phyloP scores from a whole-genome alignment of 1,140 invertebrate genomes.

The Hydropsyche tenuis region DNA sequence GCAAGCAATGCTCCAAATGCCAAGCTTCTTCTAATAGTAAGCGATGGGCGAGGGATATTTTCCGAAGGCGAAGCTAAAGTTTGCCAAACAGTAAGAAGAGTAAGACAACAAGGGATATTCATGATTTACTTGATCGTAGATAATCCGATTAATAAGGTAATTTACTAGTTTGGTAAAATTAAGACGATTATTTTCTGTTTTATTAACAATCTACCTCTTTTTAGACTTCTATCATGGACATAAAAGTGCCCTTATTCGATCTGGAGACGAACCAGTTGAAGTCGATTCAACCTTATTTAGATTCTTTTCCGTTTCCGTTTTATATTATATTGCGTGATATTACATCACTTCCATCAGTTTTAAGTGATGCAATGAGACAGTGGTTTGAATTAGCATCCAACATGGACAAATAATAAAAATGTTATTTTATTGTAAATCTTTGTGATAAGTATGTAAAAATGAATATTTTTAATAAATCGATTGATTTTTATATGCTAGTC shows the following conservation, averaged over 20 bases:
- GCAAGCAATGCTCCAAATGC: slow-evolving; percentile 69
- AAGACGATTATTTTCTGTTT: slow-evolving; percentile 18
- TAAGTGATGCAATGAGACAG: slow-evolving; percentile 95
- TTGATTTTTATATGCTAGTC: no score
- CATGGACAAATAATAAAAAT: slow-evolving; percentile 58
- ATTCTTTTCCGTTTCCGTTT: slow-evolving; percentile 98
- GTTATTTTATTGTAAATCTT: no score
- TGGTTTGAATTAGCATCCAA: slow-evolving; percentile 97
- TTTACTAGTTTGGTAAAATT: no score
- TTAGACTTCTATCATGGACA: slow-evolving; percentile 91
- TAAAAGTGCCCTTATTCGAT: slow-evolving; percentile 77
- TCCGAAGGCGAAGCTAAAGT: slow-evolving; percentile 86
- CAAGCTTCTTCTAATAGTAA: slow-evolving; percentile 91
- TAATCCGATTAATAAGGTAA: slow-evolving; percentile 88
- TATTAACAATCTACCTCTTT: slow-evolving; percentile 52
- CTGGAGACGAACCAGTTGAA: slow-evolving; percentile 66
- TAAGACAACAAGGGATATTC: slow-evolving; percentile 84
- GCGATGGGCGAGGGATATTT: slow-evolving; percentile 93
- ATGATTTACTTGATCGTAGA: slow-evolving; percentile 96
- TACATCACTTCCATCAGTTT: slow-evolving; percentile 81
- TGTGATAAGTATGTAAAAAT: no score
- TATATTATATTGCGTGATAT: slow-evolving; percentile 94
- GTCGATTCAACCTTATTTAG: slow-evolving; percentile 77
- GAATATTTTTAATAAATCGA: no score
- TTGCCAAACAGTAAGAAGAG: slow-evolving; percentile 77